Base-by-base conservation (phyloP, 2,888 invertebrate genomes). In the Synergus japonicus region DNA sequence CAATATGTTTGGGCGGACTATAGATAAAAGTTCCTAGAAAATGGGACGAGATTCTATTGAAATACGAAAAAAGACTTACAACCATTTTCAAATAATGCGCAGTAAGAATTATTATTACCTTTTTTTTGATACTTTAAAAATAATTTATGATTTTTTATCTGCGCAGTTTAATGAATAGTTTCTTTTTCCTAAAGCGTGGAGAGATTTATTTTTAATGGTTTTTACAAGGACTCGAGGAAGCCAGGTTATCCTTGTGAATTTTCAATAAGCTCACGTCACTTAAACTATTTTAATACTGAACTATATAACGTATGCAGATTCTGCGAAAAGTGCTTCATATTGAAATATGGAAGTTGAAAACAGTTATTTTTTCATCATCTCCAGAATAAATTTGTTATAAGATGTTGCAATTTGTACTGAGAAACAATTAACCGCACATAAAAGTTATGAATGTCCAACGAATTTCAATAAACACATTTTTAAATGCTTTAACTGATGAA, bases 201-300 rank as follows among this genome's bases (percentile, higher is more conserved):
- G 12, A 60, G 54, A 15, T 29, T 60, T 63, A 22, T 63, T 13
- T 13, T 13, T 54, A 18, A 43, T 66, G 15, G n/a, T 66, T 66
- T 18, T 66, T 66, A 37, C 18, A 66, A 66, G 66, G 66, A 41
- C 43, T 66, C n/a, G 10, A n/a, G 43, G 43, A 66, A 66, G 43
- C 18, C 41, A n/a, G 43, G n/a, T 43, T 41, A 66, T 44, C 66
- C 43, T 66, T 66, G 66, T n/a, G 66, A 66, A 66, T 41, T 66
- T 43, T 9, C 43, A 66, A 66, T 66, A 18, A 43, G n/a, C 43
- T 44, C 9, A 66, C 66, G 66, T 66, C 66, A 66, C 4, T 44
- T 18, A 43, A 18, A 43, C 2, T 66, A 18, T 15, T 64, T 37
- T 64, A 64, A 58, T 4, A 18, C 18, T 58, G 3, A 63, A 29